These are phyloP conservation scores for Pygoscelis adeliae DNA, from an alignment of 2,113 vertebrate genomes.

Conservation along the genomic window DNA sequence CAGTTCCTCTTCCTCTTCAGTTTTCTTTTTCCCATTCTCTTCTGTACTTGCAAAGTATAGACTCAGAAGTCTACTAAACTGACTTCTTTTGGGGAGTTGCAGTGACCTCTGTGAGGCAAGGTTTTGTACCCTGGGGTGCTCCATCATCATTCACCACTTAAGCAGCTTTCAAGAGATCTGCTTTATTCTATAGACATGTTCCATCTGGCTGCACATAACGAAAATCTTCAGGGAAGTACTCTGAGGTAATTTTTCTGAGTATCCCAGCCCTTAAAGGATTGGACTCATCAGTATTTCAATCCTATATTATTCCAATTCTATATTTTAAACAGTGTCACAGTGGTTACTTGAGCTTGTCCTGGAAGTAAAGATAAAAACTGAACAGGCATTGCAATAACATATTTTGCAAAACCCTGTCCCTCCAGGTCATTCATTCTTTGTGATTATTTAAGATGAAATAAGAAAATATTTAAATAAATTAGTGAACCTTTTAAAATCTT, in stretches of 20 bases:
- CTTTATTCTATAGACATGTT: not conserved
- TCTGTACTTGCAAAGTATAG: not conserved
- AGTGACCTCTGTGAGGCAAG: not conserved
- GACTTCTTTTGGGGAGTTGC: not conserved
- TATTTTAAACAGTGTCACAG: not conserved
- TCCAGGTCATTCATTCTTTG: not conserved
- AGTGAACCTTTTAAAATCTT: not conserved
- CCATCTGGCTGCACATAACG: not conserved
- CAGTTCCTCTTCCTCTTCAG: not conserved
- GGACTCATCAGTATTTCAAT: not conserved
- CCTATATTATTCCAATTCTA: not conserved
- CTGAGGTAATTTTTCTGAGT: not conserved
- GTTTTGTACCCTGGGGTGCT: not conserved
- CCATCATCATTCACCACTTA: not conserved
- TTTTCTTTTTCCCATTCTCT: not conserved
- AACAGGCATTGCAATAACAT: not conserved
- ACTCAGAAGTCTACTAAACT: not conserved
- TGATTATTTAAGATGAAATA: not conserved
- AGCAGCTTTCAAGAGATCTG: not conserved
- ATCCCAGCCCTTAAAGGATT: not conserved
- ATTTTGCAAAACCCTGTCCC: not conserved
- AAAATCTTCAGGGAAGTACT: not conserved
- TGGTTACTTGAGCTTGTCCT: not conserved
- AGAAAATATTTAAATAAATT: not conserved
- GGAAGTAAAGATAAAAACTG: not conserved